phyloP scores from a whole-genome alignment of 2,888 invertebrate species.

The Synergus umbraculus region DNA sequence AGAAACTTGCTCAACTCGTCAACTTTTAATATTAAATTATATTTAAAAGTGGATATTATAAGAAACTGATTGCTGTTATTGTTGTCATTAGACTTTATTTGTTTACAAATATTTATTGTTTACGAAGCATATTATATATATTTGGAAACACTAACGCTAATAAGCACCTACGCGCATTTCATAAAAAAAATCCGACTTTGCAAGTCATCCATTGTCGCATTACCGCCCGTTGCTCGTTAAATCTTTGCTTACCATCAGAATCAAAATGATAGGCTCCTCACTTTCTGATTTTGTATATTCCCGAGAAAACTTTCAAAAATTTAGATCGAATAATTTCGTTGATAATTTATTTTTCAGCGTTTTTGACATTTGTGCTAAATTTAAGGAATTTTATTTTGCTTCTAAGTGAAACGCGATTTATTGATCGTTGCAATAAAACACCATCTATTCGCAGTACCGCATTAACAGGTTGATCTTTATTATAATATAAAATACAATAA shows the following conservation, averaged over 20 bases:
- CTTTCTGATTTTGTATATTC: neutral
- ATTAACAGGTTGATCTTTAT: slow-evolving; percentile 58
- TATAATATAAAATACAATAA: slow-evolving; percentile 56
- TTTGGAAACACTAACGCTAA: neutral
- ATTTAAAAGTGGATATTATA: neutral
- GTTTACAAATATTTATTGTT: neutral
- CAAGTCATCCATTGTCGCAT: neutral
- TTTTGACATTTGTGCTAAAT: neutral
- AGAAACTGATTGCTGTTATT: neutral
- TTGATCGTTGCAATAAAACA: slow-evolving; percentile 57
- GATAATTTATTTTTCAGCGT: neutral
- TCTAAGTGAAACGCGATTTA: neutral
- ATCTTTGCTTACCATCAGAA: neutral
- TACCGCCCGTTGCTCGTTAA: neutral
- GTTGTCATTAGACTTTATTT: neutral
- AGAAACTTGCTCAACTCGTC: neutral
- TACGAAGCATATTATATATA: neutral
- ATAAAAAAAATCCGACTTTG: neutral
- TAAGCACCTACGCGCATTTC: neutral
- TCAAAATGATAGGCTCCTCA: too few relatives aligned
- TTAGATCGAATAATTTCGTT: too few relatives aligned
- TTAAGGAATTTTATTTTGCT: neutral
- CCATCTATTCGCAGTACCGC: slow-evolving; percentile 56
- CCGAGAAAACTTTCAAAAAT: neutral
- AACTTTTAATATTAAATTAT: neutral